Base-by-base conservation (phyloP, 2,888 invertebrate genomes). In the Ypsolopha sequella region DNA sequence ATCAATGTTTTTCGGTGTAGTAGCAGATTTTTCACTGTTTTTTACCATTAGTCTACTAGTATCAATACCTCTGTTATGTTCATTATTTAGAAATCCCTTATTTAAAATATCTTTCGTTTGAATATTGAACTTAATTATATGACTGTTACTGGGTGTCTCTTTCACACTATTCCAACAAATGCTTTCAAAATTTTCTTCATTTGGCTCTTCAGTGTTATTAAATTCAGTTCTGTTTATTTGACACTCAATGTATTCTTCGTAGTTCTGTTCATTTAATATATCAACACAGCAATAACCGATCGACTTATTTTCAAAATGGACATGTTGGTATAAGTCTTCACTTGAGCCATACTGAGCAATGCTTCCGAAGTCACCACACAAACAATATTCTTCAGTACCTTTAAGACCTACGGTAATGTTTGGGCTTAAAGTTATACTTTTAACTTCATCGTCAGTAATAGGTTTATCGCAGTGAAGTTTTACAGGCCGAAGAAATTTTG, bases 331-430 rank as follows among this genome's bases (percentile, higher is more conserved):
- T 39, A 56, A 52, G 45, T 58, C 56, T 53, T 65, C 60, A 53
- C 52, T 48, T 1, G 33, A 6, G 55, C 73, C 71, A 62, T 73
- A 68, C 59, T 61, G 61, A 52, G 56, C 55, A 53, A 75, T 61
- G 49, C 57, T 63, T 35, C 85, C 85, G 64, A 77, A 85, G 65
- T 85, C 84, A 52, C 60, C 53, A 58, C 84, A 84, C 51, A 72
- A 52, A 64, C 82, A 84, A 43, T 13, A 43, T 43, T 11, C 38
- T 38, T 38, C 24, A 24, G 24, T 24, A 3, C 24, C 62, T 73
- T 74, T 51, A 3, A 8, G n/a, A 39, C 39, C 11, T 39, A 39
- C 3, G 10, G 39, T n/a, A 11, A 2, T n/a, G 11, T 39, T 11
- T 3, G 11, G 1, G 11, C 11, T 11, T 39, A 11, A 39, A 1